Percentiles rank a stretch among this genome's conserved stretches.
These are phyloP conservation scores for Azemiops feae DNA, from an alignment of 2,113 vertebrate genomes.

Conservation along the genomic window DNA sequence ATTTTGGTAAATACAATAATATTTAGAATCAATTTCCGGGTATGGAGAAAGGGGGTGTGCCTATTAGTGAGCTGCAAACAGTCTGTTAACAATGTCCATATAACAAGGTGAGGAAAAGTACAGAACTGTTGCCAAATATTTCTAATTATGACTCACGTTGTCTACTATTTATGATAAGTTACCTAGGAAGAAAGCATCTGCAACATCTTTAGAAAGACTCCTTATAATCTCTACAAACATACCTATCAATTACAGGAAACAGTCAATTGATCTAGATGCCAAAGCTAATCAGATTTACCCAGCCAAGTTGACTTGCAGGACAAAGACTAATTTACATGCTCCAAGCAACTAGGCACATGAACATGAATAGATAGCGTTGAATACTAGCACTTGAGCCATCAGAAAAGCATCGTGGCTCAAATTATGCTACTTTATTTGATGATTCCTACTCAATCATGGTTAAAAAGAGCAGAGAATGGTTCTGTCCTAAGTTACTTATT, in stretches of 20 bases:
- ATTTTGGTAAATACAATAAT: neutral
- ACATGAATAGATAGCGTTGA: neutral
- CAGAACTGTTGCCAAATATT: neutral
- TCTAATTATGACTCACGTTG: neutral
- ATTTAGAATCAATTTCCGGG: neutral
- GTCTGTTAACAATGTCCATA: neutral
- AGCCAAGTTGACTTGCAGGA: neutral
- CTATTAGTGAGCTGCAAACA: neutral
- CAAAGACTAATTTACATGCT: neutral
- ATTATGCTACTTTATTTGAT: neutral
- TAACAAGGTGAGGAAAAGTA: neutral
- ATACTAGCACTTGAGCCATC: neutral
- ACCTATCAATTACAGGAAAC: neutral
- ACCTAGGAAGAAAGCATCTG: neutral
- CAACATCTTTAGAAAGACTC: neutral
- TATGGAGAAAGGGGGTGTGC: neutral
- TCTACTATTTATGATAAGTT: neutral
- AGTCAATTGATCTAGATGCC: neutral
- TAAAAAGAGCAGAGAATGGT: neutral
- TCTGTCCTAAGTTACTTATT: neutral
- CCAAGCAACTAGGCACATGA: neutral
- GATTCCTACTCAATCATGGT: neutral
- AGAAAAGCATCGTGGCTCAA: neutral
- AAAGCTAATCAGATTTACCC: neutral
- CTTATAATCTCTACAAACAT: neutral